phyloP scores from a whole-genome alignment of 2,888 invertebrate species.

The Caenorhabditis panamensis region DNA sequence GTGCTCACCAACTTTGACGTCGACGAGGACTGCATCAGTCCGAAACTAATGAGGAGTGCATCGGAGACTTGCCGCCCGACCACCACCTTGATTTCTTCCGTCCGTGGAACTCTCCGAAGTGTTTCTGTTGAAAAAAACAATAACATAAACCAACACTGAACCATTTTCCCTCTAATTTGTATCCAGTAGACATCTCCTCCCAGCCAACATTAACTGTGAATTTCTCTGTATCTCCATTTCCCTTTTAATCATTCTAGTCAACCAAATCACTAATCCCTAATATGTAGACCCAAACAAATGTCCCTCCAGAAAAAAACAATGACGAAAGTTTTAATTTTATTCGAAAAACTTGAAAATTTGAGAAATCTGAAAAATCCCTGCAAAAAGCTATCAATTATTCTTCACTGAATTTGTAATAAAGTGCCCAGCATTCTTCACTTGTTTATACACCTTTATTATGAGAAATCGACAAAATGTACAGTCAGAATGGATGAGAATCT shows the following conservation, averaged over 20 bases:
- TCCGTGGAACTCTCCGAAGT: conserved; percentile 24
- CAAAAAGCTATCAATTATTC: background rate
- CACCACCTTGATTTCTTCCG: conserved; percentile 34
- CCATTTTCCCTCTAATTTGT: background rate
- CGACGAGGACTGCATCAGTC: conserved; percentile 21
- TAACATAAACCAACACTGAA: conserved; percentile 31
- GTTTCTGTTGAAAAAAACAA: conserved; percentile 58
- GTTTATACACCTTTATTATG: conserved; percentile 26
- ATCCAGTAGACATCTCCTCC: background rate
- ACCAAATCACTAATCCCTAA: background rate
- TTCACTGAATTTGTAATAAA: conserved; percentile 10
- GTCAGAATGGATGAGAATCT: conserved; percentile 33
- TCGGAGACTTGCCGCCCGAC: conserved; percentile 54
- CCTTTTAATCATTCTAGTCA: conserved; percentile 11
- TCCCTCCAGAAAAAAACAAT: background rate
- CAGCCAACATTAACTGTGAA: background rate
- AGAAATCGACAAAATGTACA: conserved; percentile 45
- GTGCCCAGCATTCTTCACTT: background rate
- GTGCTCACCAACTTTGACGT: conserved; percentile 30
- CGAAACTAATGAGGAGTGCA: conserved; percentile 41
- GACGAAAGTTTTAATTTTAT: conserved; percentile 10
- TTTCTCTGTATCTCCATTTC: background rate
- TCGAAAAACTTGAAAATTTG: conserved; percentile 14
- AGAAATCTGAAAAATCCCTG: background rate
- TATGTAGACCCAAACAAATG: background rate